Percentiles rank a stretch among this genome's conserved stretches.
phyloP scores from a whole-genome alignment of 2,113 vertebrate genomes.

The Aptenodytes forsteri region DNA sequence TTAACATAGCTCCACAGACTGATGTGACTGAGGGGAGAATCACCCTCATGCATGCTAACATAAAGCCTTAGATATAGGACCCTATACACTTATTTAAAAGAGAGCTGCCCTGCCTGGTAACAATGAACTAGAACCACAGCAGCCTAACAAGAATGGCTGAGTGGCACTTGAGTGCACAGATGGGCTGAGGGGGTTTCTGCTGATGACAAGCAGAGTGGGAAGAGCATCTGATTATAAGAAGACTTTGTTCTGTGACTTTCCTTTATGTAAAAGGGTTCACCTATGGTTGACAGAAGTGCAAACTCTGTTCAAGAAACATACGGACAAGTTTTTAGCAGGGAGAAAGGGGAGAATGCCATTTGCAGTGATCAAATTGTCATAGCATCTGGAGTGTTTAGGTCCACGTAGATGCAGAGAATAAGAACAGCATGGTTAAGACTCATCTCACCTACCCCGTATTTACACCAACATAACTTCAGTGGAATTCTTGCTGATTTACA shows the following conservation, averaged over 20 bases:
- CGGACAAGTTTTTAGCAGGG: not conserved
- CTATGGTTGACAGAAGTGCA: not conserved
- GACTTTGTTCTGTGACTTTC: not conserved
- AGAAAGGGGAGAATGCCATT: not conserved
- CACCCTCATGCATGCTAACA: not conserved
- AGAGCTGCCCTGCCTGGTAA: not conserved
- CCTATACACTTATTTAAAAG: not conserved
- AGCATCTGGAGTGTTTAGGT: not conserved
- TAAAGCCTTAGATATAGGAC: not conserved
- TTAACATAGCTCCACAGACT: not conserved
- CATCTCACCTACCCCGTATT: not conserved
- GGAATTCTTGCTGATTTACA: not conserved
- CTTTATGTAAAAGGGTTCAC: not conserved
- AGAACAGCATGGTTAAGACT: not conserved
- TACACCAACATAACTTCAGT: not conserved
- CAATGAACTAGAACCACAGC: not conserved
- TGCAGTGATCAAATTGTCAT: not conserved
- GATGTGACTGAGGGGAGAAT: not conserved
- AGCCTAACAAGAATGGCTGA: not conserved
- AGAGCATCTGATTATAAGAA: not conserved
- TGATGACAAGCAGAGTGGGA: not conserved
- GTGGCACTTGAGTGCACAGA: rapidly evolving
- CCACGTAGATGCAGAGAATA: not conserved
- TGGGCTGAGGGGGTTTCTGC: not conserved
- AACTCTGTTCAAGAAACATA: not conserved